These are phyloP conservation scores for Laupala kohalensis DNA, from an alignment of 1,140 invertebrate genomes.

Conservation along the genomic window DNA sequence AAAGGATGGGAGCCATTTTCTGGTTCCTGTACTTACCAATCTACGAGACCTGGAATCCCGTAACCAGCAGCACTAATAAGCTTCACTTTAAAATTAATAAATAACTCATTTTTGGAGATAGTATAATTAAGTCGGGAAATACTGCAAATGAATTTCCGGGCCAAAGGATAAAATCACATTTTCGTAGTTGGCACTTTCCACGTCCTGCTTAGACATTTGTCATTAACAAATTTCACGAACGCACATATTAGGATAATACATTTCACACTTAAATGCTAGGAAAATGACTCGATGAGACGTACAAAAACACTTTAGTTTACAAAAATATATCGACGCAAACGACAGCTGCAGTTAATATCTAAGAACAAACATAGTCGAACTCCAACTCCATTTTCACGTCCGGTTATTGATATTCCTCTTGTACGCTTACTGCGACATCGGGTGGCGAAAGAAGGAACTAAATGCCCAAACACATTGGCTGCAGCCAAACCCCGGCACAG, in stretches of 20 bases:
- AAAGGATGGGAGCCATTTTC: neutral
- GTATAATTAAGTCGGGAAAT: neutral
- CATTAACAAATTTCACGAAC: neutral
- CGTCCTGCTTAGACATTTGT: neutral
- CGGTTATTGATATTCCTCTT: neutral
- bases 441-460: no score
- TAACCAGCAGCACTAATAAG: neutral
- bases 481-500: no score
- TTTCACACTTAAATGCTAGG: no score
- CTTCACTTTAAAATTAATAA: neutral
- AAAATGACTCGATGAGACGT: no score
- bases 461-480: no score
- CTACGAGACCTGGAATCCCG: neutral
- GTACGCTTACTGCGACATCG: no score
- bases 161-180: neutral
- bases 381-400: neutral
- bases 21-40: neutral
- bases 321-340: neutral
- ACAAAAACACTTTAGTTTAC: neutral
- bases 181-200: neutral
- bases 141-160: neutral
- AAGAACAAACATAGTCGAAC: neutral
- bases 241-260: no score
- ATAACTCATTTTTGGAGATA: neutral
- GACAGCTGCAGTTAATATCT: neutral